Base-by-base conservation (phyloP, 2,113 vertebrate species). In the Boulengeromyrus knoepffleri region DNA sequence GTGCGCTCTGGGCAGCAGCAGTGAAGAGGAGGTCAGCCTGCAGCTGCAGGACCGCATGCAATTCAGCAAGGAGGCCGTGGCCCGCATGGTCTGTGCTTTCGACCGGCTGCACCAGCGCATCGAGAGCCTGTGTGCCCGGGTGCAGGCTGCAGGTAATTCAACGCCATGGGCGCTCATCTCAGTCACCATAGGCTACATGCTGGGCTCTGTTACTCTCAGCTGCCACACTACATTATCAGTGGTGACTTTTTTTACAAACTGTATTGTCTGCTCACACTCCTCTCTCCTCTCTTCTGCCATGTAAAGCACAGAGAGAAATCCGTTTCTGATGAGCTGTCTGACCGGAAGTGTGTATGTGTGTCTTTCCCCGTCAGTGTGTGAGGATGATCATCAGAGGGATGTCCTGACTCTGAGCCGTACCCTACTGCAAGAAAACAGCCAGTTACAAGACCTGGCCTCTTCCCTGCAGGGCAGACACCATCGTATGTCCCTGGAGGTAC, bases 401-500 rank as follows among this genome's bases (percentile, higher is more conserved):
- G 89, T 92, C 5, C 85, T 92, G 88, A 90, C 88, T 9, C 90
- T 93, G 31, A 97, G 96, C 92, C 94, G 93, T 85, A 96, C 95
- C 19, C 93, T 97, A 53, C 93, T 96, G 89, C 96, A 96, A 1
- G 97, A 98, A 88, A 97, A 97, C 92, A 93, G 92, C 80, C 95
- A 95, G 3, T 94, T 98, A 10, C 96, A 98, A 92, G 97, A 99
- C 90, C 95, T 97, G 49, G 95, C 97, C 47, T 97, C 96, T 17
- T 96, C 97, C 19, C 95, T 99, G 52, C 98, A 98, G 91, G 97
- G 97, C 31, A 95, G 97, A 89, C 97, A 98, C 90, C 98, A 99
- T 91, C 97, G 97, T 91, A 97, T 97, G 95, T 98, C 97, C 0
- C 89, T 99, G 94, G 97, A 98, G 97, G 98, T 98, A 93, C 42